Percentiles rank a stretch among this genome's conserved stretches.
Conservation (phyloP, 2,113 vertebrate genomes). For the Diphyllodes magnificus region DNA sequence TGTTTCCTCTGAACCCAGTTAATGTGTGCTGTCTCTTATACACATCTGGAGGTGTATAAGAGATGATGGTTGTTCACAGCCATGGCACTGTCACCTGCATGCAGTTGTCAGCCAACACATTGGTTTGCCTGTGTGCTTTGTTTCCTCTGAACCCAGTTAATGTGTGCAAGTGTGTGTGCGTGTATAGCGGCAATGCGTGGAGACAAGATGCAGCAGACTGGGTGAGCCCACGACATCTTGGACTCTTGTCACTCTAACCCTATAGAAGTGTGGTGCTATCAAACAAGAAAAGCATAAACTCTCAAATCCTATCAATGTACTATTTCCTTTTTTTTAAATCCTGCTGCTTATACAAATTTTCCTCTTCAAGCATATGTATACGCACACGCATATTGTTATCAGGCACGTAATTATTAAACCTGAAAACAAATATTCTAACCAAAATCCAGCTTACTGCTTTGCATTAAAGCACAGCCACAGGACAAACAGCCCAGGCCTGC, state of each 20-base stretch:
- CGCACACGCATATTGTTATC: not conserved
- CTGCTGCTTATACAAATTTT: not conserved
- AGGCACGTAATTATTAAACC: not conserved
- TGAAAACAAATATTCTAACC: not conserved
- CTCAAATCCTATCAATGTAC: not conserved
- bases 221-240: not conserved
- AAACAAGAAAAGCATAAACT: not conserved
- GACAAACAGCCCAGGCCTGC: not conserved
- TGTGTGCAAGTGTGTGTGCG: not conserved
- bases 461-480: not conserved
- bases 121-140: not conserved
- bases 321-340: not conserved
- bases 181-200: rapidly evolving
- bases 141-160: not conserved
- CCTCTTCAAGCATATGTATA: not conserved
- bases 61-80: not conserved
- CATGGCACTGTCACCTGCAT: not conserved
- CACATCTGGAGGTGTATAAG: no score
- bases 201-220: not conserved
- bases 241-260: not conserved
- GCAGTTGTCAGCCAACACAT: not conserved
- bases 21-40: no score
- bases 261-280: not conserved
- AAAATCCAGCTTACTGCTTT: not conserved
- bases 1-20: not conserved